phyloP scores from a whole-genome alignment of 1,140 invertebrate genomes.

The Sarcophaga peregrina region DNA sequence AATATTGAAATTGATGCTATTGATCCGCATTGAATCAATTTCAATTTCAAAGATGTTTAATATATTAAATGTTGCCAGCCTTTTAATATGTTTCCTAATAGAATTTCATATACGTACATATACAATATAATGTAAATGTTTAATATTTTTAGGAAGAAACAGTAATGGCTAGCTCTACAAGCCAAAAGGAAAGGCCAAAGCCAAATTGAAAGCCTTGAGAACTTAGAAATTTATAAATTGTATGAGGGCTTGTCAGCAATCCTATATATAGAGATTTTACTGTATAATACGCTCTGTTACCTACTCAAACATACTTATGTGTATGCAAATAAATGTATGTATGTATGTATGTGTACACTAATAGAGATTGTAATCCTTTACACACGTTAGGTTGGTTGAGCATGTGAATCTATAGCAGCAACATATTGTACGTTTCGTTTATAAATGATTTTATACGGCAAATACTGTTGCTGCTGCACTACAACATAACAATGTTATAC shows the following conservation, averaged over 20 bases:
- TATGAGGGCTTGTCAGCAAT: too few species aligned
- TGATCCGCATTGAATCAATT: not conserved
- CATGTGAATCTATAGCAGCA: not conserved
- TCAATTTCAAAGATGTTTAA: not conserved
- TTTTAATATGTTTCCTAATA: slow-evolving; percentile 1
- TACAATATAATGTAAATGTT: not conserved
- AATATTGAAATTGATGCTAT: not conserved
- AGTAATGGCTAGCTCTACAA: not conserved
- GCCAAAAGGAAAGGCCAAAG: not conserved
- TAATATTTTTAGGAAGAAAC: not conserved
- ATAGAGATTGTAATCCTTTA: not conserved
- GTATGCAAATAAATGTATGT: not conserved
- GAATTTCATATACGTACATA: not conserved
- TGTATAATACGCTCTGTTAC: not conserved
- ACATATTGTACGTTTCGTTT: not conserved
- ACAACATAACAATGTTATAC: not conserved
- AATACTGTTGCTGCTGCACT: slow-evolving; percentile 3
- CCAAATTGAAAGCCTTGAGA: not conserved
- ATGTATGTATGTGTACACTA: too few species aligned
- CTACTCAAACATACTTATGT: not conserved
- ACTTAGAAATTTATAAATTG: not conserved
- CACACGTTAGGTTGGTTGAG: not conserved
- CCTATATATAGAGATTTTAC: not conserved
- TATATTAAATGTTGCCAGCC: not conserved
- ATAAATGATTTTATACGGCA: not conserved